phyloP scores from a whole-genome alignment of 1,140 invertebrate species.

The Conus betulinus region DNA sequence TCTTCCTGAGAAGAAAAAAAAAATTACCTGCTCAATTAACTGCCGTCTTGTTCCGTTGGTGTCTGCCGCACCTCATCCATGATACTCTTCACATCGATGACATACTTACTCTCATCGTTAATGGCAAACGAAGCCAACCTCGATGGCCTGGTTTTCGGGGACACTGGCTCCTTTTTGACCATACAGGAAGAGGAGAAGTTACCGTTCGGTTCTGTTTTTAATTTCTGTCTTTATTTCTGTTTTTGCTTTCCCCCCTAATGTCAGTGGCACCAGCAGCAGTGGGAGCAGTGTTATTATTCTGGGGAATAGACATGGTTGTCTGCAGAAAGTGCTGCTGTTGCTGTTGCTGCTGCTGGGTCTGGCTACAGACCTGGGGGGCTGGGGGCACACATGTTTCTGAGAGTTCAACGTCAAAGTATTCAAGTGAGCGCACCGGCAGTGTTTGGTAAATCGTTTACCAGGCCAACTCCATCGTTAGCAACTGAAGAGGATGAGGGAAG shows the following conservation, averaged over 20 bases:
- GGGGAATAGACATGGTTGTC: neutral
- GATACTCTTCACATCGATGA: conserved; percentile 54
- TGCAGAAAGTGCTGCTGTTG: conserved; percentile 11
- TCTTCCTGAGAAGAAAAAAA: no score
- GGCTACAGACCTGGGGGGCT: neutral
- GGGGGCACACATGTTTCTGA: neutral
- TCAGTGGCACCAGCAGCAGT: neutral
- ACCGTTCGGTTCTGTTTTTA: neutral
- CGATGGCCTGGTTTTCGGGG: neutral
- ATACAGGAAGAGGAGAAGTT: neutral
- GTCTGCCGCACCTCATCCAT: conserved; percentile 80
- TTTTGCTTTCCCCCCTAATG: neutral
- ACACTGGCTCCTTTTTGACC: conserved; percentile 22
- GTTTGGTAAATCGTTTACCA: neutral
- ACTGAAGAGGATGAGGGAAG: neutral
- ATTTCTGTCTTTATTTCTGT: neutral
- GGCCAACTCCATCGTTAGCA: neutral
- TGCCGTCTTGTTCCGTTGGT: conserved; percentile 84
- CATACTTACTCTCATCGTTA: neutral
- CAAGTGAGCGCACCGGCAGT: conserved; percentile 4
- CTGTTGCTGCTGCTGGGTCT: no score
- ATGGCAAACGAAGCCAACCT: no score
- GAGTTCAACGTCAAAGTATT: neutral
- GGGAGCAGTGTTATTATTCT: neutral
- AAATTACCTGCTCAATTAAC: conserved; percentile 56